Conservation (phyloP, 1,140 invertebrate genomes). For the Drosophila equinoxialis region DNA sequence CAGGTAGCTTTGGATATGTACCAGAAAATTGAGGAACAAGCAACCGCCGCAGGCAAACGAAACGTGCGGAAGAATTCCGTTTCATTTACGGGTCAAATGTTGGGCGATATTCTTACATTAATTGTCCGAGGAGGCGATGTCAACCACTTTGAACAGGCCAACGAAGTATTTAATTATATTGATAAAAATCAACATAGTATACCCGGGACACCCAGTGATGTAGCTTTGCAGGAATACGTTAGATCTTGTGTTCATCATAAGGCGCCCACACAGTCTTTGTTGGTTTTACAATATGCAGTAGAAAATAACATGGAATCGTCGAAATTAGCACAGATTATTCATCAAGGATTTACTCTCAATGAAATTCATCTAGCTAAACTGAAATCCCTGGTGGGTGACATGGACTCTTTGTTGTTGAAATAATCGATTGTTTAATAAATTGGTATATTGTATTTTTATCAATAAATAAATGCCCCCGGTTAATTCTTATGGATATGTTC, state of each 20-base stretch:
- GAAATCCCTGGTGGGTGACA: slow-evolving; percentile 83
- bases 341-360: slow-evolving; percentile 83
- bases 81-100: slow-evolving; percentile 85
- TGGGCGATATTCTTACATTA: slow-evolving; percentile 85
- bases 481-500: neutral
- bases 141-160: slow-evolving; percentile 84
- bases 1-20: slow-evolving; percentile 85
- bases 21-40: slow-evolving; percentile 83
- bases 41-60: slow-evolving; percentile 27
- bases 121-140: slow-evolving; percentile 74
- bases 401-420: slow-evolving; percentile 57
- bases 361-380: slow-evolving; percentile 83
- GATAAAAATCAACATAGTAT: slow-evolving; percentile 84
- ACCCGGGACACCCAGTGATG: slow-evolving; percentile 84
- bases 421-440: slow-evolving; percentile 42
- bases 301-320: slow-evolving; percentile 84
- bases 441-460: slow-evolving; percentile 1
- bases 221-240: slow-evolving; percentile 83
- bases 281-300: slow-evolving; percentile 84
- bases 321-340: slow-evolving; percentile 82
- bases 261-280: slow-evolving; percentile 83
- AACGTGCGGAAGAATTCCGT: slow-evolving; percentile 56
- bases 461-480: slow-evolving; percentile 22
- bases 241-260: slow-evolving; percentile 84
- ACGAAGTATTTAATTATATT: slow-evolving; percentile 84